These are phyloP conservation scores for Drosophila insularis DNA, from an alignment of 1,140 invertebrate genomes.

Conservation along the genomic window DNA sequence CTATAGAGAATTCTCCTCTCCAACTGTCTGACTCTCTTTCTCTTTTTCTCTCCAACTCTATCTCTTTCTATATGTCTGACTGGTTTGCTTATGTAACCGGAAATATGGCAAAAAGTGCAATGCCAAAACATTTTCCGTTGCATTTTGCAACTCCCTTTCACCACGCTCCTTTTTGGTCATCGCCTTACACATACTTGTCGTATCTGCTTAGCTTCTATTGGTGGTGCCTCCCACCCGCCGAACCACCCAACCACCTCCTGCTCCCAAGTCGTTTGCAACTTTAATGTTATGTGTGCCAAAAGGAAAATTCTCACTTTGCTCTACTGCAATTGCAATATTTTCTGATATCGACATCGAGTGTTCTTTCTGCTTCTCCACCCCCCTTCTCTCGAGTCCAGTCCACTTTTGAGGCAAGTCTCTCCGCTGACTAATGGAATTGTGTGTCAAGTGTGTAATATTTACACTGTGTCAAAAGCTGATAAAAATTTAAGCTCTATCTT, in stretches of 20 bases:
- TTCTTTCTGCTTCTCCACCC: too few species aligned
- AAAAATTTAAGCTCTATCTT: constrained; percentile 71
- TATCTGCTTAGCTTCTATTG: constrained; percentile 13
- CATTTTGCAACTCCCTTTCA: constrained; percentile 38
- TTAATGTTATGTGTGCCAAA: constrained; percentile 78
- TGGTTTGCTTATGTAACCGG: constrained; percentile 76
- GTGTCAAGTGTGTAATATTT: constrained; percentile 80
- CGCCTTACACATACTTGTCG: background rate
- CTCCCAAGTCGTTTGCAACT: constrained; percentile 51
- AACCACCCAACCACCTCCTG: constrained; percentile 5
- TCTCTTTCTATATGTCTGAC: constrained; percentile 19
- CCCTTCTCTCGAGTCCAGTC: background rate
- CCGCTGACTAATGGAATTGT: constrained; percentile 79
- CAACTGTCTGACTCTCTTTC: constrained; percentile 22
- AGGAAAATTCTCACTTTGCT: constrained; percentile 22
- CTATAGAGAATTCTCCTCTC: constrained; percentile 2
- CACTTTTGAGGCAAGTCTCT: background rate
- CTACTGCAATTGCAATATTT: constrained; percentile 63
- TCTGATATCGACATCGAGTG: constrained; percentile 69
- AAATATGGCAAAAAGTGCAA: constrained; percentile 79
- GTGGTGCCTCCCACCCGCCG: background rate
- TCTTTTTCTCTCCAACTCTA: constrained; percentile 11
- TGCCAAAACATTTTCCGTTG: constrained; percentile 79
- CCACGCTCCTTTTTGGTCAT: background rate
- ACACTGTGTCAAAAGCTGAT: constrained; percentile 80